Conservation (phyloP, 2,888 invertebrate species). For the Cosmia pyralina region DNA sequence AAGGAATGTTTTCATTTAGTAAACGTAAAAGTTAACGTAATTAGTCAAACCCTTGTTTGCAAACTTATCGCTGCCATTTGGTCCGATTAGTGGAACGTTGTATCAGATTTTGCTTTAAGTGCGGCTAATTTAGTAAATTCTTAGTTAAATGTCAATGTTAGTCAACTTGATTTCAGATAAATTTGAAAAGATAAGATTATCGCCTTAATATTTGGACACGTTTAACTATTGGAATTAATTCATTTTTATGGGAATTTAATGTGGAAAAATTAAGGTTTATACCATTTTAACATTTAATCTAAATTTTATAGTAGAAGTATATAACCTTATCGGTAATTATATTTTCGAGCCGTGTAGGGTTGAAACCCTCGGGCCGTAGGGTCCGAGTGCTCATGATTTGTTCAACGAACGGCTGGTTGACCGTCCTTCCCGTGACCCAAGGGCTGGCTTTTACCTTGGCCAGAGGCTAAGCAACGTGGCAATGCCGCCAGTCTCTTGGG, state of each 20-base stretch:
- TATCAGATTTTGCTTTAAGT: slow-evolving; percentile 37
- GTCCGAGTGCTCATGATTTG: too few species aligned
- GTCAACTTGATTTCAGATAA: slow-evolving; percentile 31
- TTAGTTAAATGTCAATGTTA: slow-evolving; percentile 19
- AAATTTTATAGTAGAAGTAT: not conserved
- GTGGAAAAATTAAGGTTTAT: not conserved
- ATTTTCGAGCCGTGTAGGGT: too few species aligned
- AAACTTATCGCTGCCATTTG: slow-evolving; percentile 19
- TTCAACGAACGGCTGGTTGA: too few species aligned
- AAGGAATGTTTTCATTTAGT: slow-evolving; percentile 18
- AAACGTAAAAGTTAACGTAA: not conserved
- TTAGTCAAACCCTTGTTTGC: slow-evolving; percentile 21
- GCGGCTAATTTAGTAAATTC: slow-evolving; percentile 21
- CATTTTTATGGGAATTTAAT: slow-evolving; percentile 8
- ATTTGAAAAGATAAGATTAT: slow-evolving; percentile 8
- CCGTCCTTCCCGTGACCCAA: too few species aligned
- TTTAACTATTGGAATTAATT: not conserved
- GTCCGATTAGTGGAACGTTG: not conserved
- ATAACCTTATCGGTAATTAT: too few species aligned
- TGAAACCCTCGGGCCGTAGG: too few species aligned
- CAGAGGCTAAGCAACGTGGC: too few species aligned
- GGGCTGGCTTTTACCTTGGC: too few species aligned
- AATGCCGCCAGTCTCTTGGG: too few species aligned
- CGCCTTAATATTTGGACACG: slow-evolving; percentile 21
- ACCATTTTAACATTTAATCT: not conserved